Conservation (phyloP, 2,797 vertebrate genomes). For the Chromis chromis region DNA sequence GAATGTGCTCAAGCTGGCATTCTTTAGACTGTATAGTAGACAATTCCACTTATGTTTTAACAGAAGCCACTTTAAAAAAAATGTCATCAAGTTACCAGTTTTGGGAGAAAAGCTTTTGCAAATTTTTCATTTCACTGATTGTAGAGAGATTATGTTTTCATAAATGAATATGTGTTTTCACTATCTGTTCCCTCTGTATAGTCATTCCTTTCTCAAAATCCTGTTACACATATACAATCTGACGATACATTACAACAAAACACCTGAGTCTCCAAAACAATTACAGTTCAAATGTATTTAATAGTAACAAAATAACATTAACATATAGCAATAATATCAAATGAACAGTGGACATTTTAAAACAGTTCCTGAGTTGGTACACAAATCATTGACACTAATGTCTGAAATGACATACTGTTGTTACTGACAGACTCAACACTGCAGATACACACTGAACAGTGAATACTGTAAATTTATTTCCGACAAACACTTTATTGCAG, state of each 20-base stretch:
- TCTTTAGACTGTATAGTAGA: too few relatives aligned
- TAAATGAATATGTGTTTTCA: background rate
- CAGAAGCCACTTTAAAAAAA: background rate
- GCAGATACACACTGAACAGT: slow-evolving; percentile 88
- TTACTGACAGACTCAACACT: slow-evolving; percentile 87
- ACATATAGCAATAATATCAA: slow-evolving; percentile 71
- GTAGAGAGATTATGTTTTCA: too few relatives aligned
- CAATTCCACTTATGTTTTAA: background rate
- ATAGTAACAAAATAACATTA: slow-evolving; percentile 81
- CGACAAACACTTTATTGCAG: slow-evolving; percentile 69
- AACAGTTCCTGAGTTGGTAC: slow-evolving; percentile 86
- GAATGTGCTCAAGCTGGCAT: too few relatives aligned
- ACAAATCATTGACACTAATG: slow-evolving; percentile 76
- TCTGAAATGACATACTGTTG: slow-evolving; percentile 87
- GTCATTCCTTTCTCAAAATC: slow-evolving; percentile 1
- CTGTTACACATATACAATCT: background rate
- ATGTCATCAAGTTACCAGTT: background rate
- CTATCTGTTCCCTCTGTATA: background rate
- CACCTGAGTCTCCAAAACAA: slow-evolving; percentile 24
- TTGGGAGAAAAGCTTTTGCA: background rate
- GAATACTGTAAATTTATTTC: slow-evolving; percentile 69
- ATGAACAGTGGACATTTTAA: slow-evolving; percentile 78
- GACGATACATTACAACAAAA: slow-evolving; percentile 22
- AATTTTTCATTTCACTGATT: background rate
- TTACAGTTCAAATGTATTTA: slow-evolving; percentile 78